Percentiles rank a stretch among this genome's conserved stretches.
Conservation (phyloP, 1,140 invertebrate species). For the Zeugodacus cucurbitae region DNA sequence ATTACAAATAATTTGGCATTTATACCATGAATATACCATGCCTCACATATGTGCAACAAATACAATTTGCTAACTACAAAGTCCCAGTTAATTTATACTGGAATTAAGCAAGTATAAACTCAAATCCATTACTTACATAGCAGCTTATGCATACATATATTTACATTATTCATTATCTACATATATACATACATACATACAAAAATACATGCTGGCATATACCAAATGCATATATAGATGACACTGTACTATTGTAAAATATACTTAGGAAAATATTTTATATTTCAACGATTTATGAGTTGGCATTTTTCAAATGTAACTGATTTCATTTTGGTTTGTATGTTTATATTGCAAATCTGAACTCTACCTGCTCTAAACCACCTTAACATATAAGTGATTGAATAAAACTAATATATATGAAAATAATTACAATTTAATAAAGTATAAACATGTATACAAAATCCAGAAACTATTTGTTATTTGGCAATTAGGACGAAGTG, state of each 20-base stretch:
- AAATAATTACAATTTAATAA: conserved; percentile 39
- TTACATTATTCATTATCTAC: too few species aligned
- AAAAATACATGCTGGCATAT: background rate
- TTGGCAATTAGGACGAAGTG: background rate
- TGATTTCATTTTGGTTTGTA: conserved; percentile 12
- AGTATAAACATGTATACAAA: conserved; percentile 8
- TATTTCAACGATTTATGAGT: background rate
- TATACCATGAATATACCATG: too few species aligned
- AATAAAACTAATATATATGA: background rate
- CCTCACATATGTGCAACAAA: too few species aligned
- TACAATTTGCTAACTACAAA: too few species aligned
- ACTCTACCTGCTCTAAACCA: conserved; percentile 42
- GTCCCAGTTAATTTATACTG: too few species aligned
- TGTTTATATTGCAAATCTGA: conserved; percentile 38
- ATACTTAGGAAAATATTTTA: background rate
- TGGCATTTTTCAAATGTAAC: background rate
- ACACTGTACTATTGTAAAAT: background rate
- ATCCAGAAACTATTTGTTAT: background rate
- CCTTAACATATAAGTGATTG: conserved; percentile 32
- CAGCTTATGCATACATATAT: too few species aligned
- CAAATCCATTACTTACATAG: too few species aligned
- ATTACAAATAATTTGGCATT: too few species aligned
- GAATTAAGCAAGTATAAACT: too few species aligned
- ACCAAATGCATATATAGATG: background rate
- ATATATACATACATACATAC: background rate